Conservation (phyloP, 2,888 invertebrate genomes). For the Drosophila limbata region DNA sequence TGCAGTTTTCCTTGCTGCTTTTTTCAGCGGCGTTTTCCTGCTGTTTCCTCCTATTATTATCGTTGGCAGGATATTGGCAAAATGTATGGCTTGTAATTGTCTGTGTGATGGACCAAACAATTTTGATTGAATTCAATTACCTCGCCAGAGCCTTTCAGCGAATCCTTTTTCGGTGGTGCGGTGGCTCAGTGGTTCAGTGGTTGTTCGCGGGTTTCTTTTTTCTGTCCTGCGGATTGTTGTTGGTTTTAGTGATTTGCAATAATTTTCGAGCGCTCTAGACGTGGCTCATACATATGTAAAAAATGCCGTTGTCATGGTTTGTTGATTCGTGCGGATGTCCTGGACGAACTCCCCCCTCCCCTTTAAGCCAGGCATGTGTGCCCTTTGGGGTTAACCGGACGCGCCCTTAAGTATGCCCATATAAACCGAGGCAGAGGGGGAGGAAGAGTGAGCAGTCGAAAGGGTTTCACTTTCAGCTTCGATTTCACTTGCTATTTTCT, state of each 20-base stretch:
- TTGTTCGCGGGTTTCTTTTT: conserved; percentile 33
- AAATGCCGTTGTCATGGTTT: conserved; percentile 77
- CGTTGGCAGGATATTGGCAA: conserved; percentile 49
- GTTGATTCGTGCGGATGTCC: conserved; percentile 65
- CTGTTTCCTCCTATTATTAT: background rate
- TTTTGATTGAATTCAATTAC: conserved; percentile 84
- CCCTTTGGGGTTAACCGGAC: conserved; percentile 59
- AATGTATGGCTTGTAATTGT: conserved; percentile 82
- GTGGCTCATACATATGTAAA: conserved; percentile 67
- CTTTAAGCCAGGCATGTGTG: conserved; percentile 16
- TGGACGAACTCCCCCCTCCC: conserved; percentile 34
- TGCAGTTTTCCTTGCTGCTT: conserved; percentile 12
- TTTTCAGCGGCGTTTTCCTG: conserved; percentile 10
- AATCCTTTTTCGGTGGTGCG: conserved; percentile 28
- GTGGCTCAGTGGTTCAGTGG: conserved; percentile 10
- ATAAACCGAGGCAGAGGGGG: background rate
- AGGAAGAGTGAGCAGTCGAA: conserved; percentile 22
- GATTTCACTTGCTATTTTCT: conserved; percentile 50
- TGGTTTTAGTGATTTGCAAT: conserved; percentile 83
- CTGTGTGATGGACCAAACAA: conserved; percentile 84
- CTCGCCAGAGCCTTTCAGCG: conserved; percentile 45
- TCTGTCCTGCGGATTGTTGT: conserved; percentile 47
- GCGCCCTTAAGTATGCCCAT: conserved; percentile 60
- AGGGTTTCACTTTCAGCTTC: conserved; percentile 63
- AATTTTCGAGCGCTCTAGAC: conserved; percentile 57